Percentiles rank a stretch among this genome's conserved stretches.
phyloP scores from a whole-genome alignment of 2,797 vertebrate species.

The Scomberomorus guttatus region DNA sequence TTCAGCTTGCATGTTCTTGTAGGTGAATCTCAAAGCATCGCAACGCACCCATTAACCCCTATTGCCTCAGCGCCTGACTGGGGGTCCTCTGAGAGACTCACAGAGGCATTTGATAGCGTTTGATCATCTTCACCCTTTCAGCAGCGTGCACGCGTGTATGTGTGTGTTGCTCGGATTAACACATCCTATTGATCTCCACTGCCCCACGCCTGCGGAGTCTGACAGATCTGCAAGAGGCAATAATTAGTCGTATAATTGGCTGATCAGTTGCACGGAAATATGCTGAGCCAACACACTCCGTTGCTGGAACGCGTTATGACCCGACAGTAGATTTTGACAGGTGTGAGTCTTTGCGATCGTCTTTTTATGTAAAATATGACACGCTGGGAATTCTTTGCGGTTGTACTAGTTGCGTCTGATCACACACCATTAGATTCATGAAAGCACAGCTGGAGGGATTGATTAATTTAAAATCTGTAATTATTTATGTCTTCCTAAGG shows the following conservation, averaged over 20 bases:
- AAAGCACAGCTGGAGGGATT: constrained; percentile 34
- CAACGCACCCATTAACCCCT: constrained; percentile 70
- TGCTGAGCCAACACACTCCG: constrained; percentile 64
- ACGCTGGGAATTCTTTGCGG: constrained; percentile 27
- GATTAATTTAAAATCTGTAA: constrained; percentile 34
- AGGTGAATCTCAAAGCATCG: constrained; percentile 53
- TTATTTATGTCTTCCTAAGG: constrained; percentile 16
- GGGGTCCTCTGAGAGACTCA: constrained; percentile 59
- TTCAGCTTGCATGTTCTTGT: constrained; percentile 56
- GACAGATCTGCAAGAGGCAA: constrained; percentile 72
- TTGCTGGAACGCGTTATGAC: constrained; percentile 12
- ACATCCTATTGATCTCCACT: constrained; percentile 66
- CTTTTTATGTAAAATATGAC: constrained; percentile 24
- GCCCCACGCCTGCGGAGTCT: constrained; percentile 28
- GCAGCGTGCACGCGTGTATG: constrained; percentile 1
- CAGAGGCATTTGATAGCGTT: constrained; percentile 67
- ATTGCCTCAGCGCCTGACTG: constrained; percentile 54
- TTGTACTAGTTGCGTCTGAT: constrained; percentile 26
- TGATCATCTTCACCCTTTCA: constrained; percentile 69
- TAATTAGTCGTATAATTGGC: constrained; percentile 78
- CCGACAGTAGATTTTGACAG: constrained; percentile 43
- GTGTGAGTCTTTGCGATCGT: constrained; percentile 25
- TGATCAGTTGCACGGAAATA: constrained; percentile 70
- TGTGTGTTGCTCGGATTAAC: constrained; percentile 52
- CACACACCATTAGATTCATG: constrained; percentile 39